Percentiles rank a stretch among this genome's conserved stretches.
phyloP scores from a whole-genome alignment of 2,888 invertebrate species.

The Scaptomyza cyrtandrae region DNA sequence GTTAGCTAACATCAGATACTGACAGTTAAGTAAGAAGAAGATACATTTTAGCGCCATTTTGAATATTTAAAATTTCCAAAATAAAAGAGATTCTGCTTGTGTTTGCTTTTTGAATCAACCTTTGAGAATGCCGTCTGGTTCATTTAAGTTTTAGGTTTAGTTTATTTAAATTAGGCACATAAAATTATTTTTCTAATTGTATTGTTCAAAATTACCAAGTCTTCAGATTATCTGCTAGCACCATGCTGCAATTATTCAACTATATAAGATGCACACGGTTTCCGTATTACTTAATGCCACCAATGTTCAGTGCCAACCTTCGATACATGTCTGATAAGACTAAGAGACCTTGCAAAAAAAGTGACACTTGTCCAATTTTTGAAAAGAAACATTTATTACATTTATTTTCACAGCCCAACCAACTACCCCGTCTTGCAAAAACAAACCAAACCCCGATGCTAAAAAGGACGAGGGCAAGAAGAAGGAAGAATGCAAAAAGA shows the following conservation, averaged over 20 bases:
- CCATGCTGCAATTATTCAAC: conserved; percentile 40
- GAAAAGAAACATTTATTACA: not conserved
- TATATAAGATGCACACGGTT: conserved; percentile 2
- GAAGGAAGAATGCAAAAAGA: conserved; percentile 15
- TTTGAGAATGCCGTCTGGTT: not conserved
- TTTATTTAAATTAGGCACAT: not conserved
- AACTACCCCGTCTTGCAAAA: not conserved
- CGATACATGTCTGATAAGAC: conserved; percentile 31
- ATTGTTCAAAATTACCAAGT: not conserved
- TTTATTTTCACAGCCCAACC: not conserved
- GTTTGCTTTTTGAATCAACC: not conserved
- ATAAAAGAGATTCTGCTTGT: not conserved
- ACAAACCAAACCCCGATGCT: not conserved
- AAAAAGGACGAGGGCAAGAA: conserved; percentile 3
- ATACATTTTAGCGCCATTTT: conserved; percentile 2
- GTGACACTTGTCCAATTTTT: not conserved
- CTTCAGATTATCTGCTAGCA: not conserved
- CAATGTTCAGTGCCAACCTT: not conserved
- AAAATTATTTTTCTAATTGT: not conserved
- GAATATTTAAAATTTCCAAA: not conserved
- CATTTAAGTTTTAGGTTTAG: not conserved
- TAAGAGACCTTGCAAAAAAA: not conserved
- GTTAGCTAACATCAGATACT: conserved; percentile 10
- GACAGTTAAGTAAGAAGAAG: conserved; percentile 1
- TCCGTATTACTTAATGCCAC: conserved; percentile 1